phyloP scores from a whole-genome alignment of 2,888 invertebrate species.

The Meandrusa payeni region DNA sequence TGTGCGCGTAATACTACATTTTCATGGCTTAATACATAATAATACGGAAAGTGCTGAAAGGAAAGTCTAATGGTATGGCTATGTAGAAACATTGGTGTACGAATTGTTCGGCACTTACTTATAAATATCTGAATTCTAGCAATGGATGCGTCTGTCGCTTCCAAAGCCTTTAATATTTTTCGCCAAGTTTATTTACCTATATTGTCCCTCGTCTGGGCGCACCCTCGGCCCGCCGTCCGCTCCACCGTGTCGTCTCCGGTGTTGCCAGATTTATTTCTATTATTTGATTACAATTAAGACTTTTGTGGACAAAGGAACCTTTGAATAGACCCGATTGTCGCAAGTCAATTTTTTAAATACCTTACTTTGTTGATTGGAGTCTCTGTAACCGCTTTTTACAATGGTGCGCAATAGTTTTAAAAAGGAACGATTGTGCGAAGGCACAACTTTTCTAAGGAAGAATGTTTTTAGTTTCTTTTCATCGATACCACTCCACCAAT shows the following conservation, averaged over 20 bases:
- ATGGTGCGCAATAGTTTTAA: not conserved
- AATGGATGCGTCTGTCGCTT: slow-evolving; percentile 12
- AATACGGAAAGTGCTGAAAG: too few species aligned
- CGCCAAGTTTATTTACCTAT: slow-evolving; percentile 40
- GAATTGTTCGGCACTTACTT: too few species aligned
- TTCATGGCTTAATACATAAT: too few species aligned
- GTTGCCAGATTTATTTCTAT: slow-evolving; percentile 33
- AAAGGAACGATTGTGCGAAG: too few species aligned
- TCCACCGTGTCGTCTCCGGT: slow-evolving; percentile 25
- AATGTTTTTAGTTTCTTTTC: too few species aligned
- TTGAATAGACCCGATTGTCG: slow-evolving; percentile 18
- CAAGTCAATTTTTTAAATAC: slow-evolving; percentile 15
- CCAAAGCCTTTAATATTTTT: slow-evolving; percentile 27
- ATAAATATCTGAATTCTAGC: too few species aligned
- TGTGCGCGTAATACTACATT: too few species aligned
- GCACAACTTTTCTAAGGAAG: not conserved
- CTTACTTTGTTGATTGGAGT: slow-evolving; percentile 1
- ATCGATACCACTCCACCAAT: too few species aligned
- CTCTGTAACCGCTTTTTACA: not conserved
- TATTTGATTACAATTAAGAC: slow-evolving; percentile 27
- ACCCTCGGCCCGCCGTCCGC: slow-evolving; percentile 25
- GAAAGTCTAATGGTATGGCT: too few species aligned
- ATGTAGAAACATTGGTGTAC: too few species aligned
- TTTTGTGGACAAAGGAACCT: slow-evolving; percentile 23
- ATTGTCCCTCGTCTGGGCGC: slow-evolving; percentile 36